These are phyloP conservation scores for Villa cingulata DNA, from an alignment of 2,888 invertebrate species.

Conservation along the genomic window DNA sequence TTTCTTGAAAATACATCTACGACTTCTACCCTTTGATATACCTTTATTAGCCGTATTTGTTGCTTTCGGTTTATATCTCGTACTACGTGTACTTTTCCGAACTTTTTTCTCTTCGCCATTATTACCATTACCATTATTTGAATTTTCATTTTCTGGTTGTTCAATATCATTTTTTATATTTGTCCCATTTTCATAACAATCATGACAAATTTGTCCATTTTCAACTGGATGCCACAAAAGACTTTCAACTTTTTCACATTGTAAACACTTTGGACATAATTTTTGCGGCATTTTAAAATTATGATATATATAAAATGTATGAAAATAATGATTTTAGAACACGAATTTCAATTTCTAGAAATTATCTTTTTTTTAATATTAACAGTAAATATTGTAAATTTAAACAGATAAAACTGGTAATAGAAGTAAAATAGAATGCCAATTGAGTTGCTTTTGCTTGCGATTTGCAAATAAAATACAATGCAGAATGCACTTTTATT, in stretches of 20 bases:
- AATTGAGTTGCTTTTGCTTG: too few relatives aligned
- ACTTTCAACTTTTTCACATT: slow-evolving; percentile 55
- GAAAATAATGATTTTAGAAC: too few relatives aligned
- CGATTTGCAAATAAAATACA: too few relatives aligned
- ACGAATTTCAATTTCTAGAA: too few relatives aligned
- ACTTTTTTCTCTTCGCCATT: slow-evolving; percentile 28
- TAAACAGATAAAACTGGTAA: too few relatives aligned
- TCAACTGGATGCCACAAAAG: slow-evolving; percentile 63
- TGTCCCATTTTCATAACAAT: slow-evolving; percentile 49
- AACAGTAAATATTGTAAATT: too few relatives aligned
- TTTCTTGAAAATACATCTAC: slow-evolving; percentile 65
- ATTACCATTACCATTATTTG: slow-evolving; percentile 25
- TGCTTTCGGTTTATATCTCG: slow-evolving; percentile 38
- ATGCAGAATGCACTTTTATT: too few relatives aligned
- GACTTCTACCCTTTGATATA: slow-evolving; percentile 54
- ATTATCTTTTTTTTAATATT: too few relatives aligned
- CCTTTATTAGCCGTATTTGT: slow-evolving; percentile 20
- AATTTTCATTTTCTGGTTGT: slow-evolving; percentile 17
- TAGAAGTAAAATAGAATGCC: too few relatives aligned
- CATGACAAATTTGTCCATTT: slow-evolving; percentile 62
- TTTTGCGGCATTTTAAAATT: slow-evolving; percentile 22
- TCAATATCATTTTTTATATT: slow-evolving; percentile 22
- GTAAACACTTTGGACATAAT: slow-evolving; percentile 46
- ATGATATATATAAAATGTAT: too few relatives aligned
- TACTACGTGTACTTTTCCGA: slow-evolving; percentile 23